Evolutionary conservation across 2,797 vertebrate genomes (phyloP), one percentile per base, ranked within the genome.

Genomic region (Hippopotamyrus pictus): DNA sequence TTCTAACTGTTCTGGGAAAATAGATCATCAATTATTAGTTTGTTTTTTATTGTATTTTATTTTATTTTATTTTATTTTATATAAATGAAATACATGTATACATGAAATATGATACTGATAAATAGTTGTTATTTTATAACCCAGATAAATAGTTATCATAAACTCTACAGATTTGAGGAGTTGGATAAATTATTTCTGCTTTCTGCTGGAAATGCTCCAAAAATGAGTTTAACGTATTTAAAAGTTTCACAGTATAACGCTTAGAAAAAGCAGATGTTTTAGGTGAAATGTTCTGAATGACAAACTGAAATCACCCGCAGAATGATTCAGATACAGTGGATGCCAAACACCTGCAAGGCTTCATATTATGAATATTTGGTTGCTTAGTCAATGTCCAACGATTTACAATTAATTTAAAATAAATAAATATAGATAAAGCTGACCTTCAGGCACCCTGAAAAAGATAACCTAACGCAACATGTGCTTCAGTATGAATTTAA

Each of bases 211-310:
- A 62, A 62, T 62, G 59, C 59, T 62, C 22, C 33, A 33, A 33
- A 89, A 85, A 89, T 50, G 25, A 85, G 82, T 12, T 53, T 50
- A 62, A 65, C 57, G 44, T 84, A 59, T 59, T 89, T 53, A 83
- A 82, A 50, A 89, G 54, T 85, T 89, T 89, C 82, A 85, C 82
- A 86, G 88, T 89, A 89, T 89, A 12, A 59, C 2, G 14, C 82
- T 89, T 22, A 84, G 53, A 57, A 65, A 88, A 89, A 29, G 25
- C 79, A 69, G 54, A 44, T 44, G 54, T 59, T 46, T 89, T 41
- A 14, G 11, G 22, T 12, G 9, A 50, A 84, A 84, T 84, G 48
- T 44, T 83, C 37, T 19, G 37, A 44, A 83, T 83, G 65, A 37
- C 29, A 37, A 44, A 44, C 41, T 48, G 76, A 41, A 82, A 5